These are phyloP conservation scores for Plusia festucae DNA, from an alignment of 2,888 invertebrate genomes.

Conservation along the genomic window DNA sequence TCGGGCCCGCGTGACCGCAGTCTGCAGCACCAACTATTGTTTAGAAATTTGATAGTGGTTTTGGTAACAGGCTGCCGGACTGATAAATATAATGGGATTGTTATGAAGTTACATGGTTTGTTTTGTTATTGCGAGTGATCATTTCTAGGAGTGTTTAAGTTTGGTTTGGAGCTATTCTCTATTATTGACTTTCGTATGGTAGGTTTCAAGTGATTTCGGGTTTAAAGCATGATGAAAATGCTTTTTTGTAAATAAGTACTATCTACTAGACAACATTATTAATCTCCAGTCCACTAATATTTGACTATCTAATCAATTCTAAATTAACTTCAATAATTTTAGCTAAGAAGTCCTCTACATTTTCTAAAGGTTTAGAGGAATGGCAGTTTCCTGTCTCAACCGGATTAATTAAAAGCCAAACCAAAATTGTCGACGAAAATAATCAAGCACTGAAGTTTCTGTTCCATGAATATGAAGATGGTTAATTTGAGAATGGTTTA, in stretches of 20 bases:
- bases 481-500: not conserved
- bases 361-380: not conserved
- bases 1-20: slow-evolving; percentile 57
- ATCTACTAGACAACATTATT: no score
- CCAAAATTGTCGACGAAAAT: not conserved
- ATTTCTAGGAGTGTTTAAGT: slow-evolving; percentile 30
- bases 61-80: slow-evolving; percentile 47
- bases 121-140: slow-evolving; percentile 42
- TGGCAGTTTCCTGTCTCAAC: not conserved
- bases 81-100: slow-evolving; percentile 57
- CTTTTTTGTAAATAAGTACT: not conserved
- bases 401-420: not conserved
- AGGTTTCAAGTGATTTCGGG: no score
- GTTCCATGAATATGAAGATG: not conserved
- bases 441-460: not conserved
- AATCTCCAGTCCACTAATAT: no score
- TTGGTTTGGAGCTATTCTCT: slow-evolving; percentile 20
- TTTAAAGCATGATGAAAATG: not conserved
- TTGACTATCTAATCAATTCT: no score
- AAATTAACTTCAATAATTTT: not conserved
- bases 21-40: slow-evolving; percentile 58
- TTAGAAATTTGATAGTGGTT: slow-evolving; percentile 62
- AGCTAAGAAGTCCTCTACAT: not conserved
- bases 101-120: slow-evolving; percentile 44
- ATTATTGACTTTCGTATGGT: slow-evolving; percentile 24